Conservation (phyloP, 2,888 invertebrate genomes). For the Ellobium chinense region DNA sequence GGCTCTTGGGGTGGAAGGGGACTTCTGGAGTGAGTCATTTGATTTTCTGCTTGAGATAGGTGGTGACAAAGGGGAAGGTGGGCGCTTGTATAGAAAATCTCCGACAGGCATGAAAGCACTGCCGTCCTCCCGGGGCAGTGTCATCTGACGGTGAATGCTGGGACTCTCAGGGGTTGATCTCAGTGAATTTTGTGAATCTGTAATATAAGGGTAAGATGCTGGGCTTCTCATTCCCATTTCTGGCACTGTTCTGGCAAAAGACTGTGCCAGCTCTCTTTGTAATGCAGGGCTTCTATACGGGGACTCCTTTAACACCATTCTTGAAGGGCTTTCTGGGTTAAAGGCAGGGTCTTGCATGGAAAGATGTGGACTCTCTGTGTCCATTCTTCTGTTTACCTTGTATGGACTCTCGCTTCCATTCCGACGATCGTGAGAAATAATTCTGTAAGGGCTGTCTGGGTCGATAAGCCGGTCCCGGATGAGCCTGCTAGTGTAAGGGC, state of each 20-base stretch:
- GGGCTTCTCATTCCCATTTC: conserved; percentile 32
- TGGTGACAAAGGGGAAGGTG: conserved; percentile 54
- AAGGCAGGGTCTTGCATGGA: neutral
- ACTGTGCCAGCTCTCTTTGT: conserved; percentile 37
- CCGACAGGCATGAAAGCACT: conserved; percentile 50
- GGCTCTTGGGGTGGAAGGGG: conserved; percentile 53
- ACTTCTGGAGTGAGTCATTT: conserved; percentile 53
- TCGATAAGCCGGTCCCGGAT: conserved; percentile 38
- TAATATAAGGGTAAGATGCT: conserved; percentile 7
- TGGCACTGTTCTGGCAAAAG: conserved; percentile 18
- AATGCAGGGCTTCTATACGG: conserved; percentile 52
- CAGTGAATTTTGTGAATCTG: conserved; percentile 42
- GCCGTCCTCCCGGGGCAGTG: conserved; percentile 40
- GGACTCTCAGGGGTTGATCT: conserved; percentile 43
- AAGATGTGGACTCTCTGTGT: conserved; percentile 33
- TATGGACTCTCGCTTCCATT: conserved; percentile 44
- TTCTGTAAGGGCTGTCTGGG: conserved; percentile 50
- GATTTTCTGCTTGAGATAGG: conserved; percentile 53
- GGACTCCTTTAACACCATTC: conserved; percentile 36
- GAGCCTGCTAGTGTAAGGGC: conserved; percentile 48
- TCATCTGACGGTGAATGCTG: conserved; percentile 1
- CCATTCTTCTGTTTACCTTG: conserved; percentile 21
- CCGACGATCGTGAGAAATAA: conserved; percentile 41
- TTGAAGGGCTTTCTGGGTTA: conserved; percentile 17
- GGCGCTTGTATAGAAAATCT: conserved; percentile 56